A percentile compares a stretch with the other conserved stretches of the same genome.
These are phyloP conservation scores for Drosophila varians DNA, from an alignment of 1,140 invertebrate genomes.

Conservation along the genomic window DNA sequence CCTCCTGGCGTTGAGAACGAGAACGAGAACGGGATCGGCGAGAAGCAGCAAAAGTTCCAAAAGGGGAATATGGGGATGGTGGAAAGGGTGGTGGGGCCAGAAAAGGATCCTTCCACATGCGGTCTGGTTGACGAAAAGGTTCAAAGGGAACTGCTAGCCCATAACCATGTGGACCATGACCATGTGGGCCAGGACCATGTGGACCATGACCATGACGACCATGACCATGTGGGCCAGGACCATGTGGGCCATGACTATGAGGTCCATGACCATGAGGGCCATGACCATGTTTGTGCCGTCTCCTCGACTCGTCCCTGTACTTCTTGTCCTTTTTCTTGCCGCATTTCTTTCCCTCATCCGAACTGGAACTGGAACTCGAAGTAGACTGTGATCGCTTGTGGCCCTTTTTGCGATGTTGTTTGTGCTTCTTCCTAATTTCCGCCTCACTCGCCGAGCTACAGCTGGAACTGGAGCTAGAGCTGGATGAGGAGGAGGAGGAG, in stretches of 20 bases:
- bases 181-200: neutral
- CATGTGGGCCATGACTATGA: neutral
- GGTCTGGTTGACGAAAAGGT: no score
- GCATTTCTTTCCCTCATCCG: constrained; percentile 2
- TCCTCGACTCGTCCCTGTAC: constrained; percentile 1
- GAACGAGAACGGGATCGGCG: no score
- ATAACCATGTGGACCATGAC: neutral
- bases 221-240: neutral
- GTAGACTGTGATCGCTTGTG: neutral
- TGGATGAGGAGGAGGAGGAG: constrained; percentile 13
- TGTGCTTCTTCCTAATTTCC: neutral
- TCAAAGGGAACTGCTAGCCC: no score
- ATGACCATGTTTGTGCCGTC: neutral
- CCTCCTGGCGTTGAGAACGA: no score
- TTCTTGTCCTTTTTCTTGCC: constrained; percentile 7
- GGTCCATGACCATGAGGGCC: neutral
- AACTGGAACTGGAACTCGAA: constrained; percentile 7
- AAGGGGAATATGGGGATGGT: no score
- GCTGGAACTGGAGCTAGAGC: constrained; percentile 29
- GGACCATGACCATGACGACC: neutral
- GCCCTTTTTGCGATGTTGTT: neutral
- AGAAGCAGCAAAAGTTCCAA: neutral
- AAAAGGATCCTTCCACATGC: no score
- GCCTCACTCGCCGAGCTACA: constrained; percentile 20
- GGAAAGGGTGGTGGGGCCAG: no score